These are phyloP conservation scores for Hippoglossus hippoglossus DNA, from an alignment of 2,797 vertebrate genomes.

Conservation along the genomic window DNA sequence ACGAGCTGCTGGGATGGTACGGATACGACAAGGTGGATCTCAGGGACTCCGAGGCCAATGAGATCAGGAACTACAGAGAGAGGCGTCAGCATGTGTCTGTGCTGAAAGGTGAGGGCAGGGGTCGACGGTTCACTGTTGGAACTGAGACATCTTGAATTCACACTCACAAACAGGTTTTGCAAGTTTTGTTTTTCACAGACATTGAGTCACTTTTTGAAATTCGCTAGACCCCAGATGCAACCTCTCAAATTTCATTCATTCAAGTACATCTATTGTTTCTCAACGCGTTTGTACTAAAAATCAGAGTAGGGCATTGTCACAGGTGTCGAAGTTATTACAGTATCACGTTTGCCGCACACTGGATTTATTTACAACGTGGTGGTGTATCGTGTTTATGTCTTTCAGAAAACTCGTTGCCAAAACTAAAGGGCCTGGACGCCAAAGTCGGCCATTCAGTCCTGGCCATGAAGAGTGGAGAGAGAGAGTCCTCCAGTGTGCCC, in stretches of 20 bases:
- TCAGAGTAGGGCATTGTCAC: slow-evolving; percentile 24
- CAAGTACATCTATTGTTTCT: slow-evolving; percentile 54
- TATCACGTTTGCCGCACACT: slow-evolving; percentile 16
- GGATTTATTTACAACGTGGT: not conserved
- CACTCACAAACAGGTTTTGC: slow-evolving; percentile 59
- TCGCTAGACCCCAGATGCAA: slow-evolving; percentile 26
- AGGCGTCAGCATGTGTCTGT: slow-evolving; percentile 96
- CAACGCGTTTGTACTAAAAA: not conserved
- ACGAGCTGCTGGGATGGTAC: slow-evolving; percentile 99
- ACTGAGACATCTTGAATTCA: slow-evolving; percentile 19
- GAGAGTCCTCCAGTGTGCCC: slow-evolving; percentile 83
- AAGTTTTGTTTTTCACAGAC: slow-evolving; percentile 61
- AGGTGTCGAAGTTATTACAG: slow-evolving; percentile 26
- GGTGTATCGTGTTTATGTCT: slow-evolving; percentile 49
- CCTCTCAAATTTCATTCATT: slow-evolving; percentile 65
- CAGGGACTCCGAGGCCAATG: slow-evolving; percentile 96
- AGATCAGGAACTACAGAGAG: slow-evolving; percentile 93
- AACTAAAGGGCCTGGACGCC: slow-evolving; percentile 89
- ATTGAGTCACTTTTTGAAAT: slow-evolving; percentile 56
- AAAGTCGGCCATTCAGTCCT: slow-evolving; percentile 88
- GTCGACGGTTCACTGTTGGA: slow-evolving; percentile 28
- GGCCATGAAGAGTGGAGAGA: slow-evolving; percentile 89
- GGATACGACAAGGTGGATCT: slow-evolving; percentile 99
- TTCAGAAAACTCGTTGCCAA: slow-evolving; percentile 97
- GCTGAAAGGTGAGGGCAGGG: slow-evolving; percentile 91